Conservation (phyloP, 2,888 invertebrate species). For the Azorinus chamasolen region DNA sequence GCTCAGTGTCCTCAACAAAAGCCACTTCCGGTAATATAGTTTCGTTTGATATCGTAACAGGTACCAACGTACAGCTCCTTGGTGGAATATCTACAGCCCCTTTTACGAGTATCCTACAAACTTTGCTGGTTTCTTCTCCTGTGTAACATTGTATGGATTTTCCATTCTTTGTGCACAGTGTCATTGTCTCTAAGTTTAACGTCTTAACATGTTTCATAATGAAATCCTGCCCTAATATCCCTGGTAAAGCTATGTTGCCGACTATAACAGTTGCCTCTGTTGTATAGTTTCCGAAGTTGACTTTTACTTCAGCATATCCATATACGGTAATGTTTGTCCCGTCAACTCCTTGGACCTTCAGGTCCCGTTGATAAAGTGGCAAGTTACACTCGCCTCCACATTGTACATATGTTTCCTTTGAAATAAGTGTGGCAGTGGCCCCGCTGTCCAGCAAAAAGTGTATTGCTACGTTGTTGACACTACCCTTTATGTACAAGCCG, state of each 20-base stretch:
- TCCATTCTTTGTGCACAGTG: not conserved
- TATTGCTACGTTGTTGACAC: not conserved
- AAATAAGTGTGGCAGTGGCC: constrained; percentile 35
- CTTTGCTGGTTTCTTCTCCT: constrained; percentile 4
- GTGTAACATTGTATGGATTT: not conserved
- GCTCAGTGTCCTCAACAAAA: constrained; percentile 1
- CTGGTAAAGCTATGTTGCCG: constrained; percentile 21
- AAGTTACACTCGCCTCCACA: not conserved
- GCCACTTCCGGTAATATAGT: not conserved
- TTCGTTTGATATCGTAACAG: constrained; percentile 8
- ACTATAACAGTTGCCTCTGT: not conserved
- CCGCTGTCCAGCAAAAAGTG: constrained; percentile 34
- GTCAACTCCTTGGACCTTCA: too few species aligned
- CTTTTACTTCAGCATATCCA: too few species aligned
- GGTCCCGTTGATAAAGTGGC: not conserved
- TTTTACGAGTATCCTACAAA: constrained; percentile 20
- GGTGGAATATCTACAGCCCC: constrained; percentile 12
- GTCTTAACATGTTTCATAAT: constrained; percentile 25
- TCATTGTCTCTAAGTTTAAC: constrained; percentile 18
- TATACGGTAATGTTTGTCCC: constrained; percentile 22
- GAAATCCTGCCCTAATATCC: too few species aligned
- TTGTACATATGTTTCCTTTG: constrained; percentile 20
- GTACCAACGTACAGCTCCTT: constrained; percentile 8
- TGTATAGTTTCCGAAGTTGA: not conserved
- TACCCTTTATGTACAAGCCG: too few species aligned